phyloP scores from a whole-genome alignment of 2,797 vertebrate species.

The Macrochelys suwanniensis region DNA sequence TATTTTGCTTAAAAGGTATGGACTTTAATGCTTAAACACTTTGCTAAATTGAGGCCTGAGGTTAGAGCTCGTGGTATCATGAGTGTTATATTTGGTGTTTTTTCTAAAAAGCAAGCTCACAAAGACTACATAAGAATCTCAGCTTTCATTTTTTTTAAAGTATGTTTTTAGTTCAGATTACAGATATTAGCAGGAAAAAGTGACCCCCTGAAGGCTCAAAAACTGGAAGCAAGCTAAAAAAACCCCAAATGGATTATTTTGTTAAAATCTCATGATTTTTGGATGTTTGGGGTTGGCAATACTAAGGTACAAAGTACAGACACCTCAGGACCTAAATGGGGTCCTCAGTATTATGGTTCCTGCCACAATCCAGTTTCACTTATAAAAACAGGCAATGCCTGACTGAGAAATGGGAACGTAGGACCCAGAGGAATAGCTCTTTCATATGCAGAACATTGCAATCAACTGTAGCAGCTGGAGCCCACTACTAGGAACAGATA shows the following conservation, averaged over 20 bases:
- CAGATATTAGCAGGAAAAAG: background rate
- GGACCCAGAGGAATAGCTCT: background rate
- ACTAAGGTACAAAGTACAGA: background rate
- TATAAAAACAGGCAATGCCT: background rate
- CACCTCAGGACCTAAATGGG: background rate
- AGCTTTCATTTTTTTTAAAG: background rate
- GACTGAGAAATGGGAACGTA: background rate
- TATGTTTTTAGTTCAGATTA: background rate
- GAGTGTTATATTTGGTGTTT: background rate
- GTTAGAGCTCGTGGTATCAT: background rate
- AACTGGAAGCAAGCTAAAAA: background rate
- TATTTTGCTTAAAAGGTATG: too few relatives aligned
- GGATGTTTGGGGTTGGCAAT: background rate
- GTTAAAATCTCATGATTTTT: background rate
- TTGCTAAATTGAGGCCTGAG: background rate
- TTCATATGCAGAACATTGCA: background rate
- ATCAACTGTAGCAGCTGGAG: accelerated
- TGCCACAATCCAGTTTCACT: background rate
- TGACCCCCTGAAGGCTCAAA: background rate
- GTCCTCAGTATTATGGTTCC: background rate
- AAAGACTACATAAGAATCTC: background rate
- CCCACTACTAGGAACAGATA: background rate
- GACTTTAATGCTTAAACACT: background rate
- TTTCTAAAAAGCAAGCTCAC: background rate
- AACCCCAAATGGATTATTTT: background rate